Conservation (phyloP, 23 tunicate species). For the Pegea sp. region DNA sequence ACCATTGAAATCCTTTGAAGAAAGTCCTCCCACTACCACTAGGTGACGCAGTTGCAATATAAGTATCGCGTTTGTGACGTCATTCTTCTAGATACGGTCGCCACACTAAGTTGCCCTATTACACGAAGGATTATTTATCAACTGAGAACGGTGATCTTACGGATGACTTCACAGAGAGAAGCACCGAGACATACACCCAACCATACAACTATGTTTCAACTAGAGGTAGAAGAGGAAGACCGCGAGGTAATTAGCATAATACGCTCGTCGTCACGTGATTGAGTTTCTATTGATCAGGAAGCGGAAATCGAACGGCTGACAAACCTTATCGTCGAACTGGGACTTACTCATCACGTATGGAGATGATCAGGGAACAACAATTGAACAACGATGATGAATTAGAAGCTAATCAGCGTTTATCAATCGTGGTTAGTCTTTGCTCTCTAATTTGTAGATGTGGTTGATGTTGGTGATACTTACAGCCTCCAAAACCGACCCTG, state of each 20-base stretch:
- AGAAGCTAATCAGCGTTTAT: slow-evolving; percentile 21
- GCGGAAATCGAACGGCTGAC: too few relatives aligned
- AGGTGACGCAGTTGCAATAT: slow-evolving; percentile 3
- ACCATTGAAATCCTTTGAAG: background rate
- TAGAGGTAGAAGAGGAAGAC: slow-evolving; percentile 50
- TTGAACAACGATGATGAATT: slow-evolving; percentile 28
- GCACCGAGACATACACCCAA: too few relatives aligned
- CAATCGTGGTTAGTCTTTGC: slow-evolving; percentile 16
- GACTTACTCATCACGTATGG: slow-evolving; percentile 48
- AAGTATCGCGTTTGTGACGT: background rate
- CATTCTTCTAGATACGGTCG: slow-evolving; percentile 37
- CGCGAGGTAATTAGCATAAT: slow-evolving; percentile 73
- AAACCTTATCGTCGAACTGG: slow-evolving; percentile 17
- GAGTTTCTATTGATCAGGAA: too few relatives aligned
- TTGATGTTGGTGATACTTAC: background rate
- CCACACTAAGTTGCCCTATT: slow-evolving; percentile 30
- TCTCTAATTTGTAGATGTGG: background rate
- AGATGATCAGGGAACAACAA: slow-evolving; percentile 41
- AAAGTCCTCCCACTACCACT: slow-evolving; percentile 15
- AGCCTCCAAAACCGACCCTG: slow-evolving; percentile 61
- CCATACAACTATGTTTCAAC: slow-evolving; percentile 2
- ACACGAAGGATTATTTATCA: slow-evolving; percentile 53
- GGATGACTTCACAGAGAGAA: too few relatives aligned
- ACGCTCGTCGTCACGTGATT: background rate
- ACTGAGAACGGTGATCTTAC: too few relatives aligned